Percentiles rank a stretch among this genome's conserved stretches.
phyloP scores from a whole-genome alignment of 2,113 vertebrate species.

The Illadopsis cleaveri region DNA sequence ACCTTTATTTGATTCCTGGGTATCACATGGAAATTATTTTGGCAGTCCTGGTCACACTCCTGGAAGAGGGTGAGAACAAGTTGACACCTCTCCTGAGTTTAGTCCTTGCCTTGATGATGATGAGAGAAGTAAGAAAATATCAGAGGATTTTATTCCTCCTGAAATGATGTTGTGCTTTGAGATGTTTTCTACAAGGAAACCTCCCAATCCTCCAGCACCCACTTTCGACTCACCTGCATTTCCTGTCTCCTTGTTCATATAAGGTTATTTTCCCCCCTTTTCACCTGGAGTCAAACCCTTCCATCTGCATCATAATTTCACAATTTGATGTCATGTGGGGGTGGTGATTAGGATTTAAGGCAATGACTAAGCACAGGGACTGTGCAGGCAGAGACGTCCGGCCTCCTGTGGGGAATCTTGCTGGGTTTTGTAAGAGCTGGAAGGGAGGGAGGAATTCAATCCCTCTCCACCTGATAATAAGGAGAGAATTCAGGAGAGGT shows the following conservation, averaged over 20 bases:
- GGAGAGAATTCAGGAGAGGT: not conserved
- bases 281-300: not conserved
- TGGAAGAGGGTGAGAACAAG: not conserved
- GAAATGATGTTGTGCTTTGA: not conserved
- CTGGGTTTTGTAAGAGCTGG: not conserved
- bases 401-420: not conserved
- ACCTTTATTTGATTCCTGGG: not conserved
- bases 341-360: constrained; percentile 16
- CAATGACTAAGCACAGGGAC: constrained; percentile 10
- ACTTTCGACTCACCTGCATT: not conserved
- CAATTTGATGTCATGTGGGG: constrained; percentile 9
- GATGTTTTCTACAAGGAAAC: not conserved
- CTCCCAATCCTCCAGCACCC: too few species aligned
- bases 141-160: not conserved
- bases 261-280: not conserved
- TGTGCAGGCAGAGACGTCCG: not conserved
- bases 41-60: not conserved
- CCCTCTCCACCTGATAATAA: not conserved
- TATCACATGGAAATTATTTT: not conserved
- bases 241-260: not conserved
- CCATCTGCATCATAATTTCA: constrained; percentile 6
- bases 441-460: not conserved
- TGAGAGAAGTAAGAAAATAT: not conserved
- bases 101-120: not conserved
- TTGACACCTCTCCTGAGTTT: not conserved